Evolutionary conservation across 2,888 invertebrate genomes (phyloP), one percentile per base, ranked within the genome.

Genomic region (Tethea ocularis): DNA sequence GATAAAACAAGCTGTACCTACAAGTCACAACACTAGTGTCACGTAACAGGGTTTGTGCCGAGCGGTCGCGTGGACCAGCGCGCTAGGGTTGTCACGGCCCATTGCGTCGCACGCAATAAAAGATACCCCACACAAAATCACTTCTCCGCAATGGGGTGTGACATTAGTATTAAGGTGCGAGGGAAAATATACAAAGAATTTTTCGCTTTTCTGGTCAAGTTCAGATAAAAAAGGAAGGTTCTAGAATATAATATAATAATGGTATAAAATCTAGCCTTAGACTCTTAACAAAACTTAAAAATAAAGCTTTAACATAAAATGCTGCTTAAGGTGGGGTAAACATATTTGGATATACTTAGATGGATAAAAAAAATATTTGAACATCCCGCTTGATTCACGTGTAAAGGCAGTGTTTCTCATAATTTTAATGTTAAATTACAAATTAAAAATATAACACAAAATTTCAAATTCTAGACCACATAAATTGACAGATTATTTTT

Each of bases 51-150:
- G 46, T 20, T n/a, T 46, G 46, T 10, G 46, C 46, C 20, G 46
- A 20, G 20, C n/a, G 20, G 46, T n/a, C 46, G 20, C 46, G 20
- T 20, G 46, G 17, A n/a, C n/a, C 41, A 17, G 46, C 10, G 17
- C 46, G 46, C 46, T 15, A 41, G 46, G 46, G 46, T 46, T 46
- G 46, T 46, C 46, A 46, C 41, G 41, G 41, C 41, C 17, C 41
- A 41, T 41, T 41, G 41, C 41, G 41, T 41, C 17, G 41, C 41
- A 15, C 38, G 46, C 46, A 46, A 46, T 46, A 46, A 46, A 46
- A 46, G 46, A 46, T 46, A 46, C 20, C 20, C 46, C 46, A 46
- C 46, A 46, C 46, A 46, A 46, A 46, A 46, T 46, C 46, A 46
- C 46, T 20, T 46, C 20, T 46, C 46, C 46, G 20, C 46, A 46